These are phyloP conservation scores for Drosophila kuntzei DNA, from an alignment of 2,888 invertebrate species.

Conservation along the genomic window DNA sequence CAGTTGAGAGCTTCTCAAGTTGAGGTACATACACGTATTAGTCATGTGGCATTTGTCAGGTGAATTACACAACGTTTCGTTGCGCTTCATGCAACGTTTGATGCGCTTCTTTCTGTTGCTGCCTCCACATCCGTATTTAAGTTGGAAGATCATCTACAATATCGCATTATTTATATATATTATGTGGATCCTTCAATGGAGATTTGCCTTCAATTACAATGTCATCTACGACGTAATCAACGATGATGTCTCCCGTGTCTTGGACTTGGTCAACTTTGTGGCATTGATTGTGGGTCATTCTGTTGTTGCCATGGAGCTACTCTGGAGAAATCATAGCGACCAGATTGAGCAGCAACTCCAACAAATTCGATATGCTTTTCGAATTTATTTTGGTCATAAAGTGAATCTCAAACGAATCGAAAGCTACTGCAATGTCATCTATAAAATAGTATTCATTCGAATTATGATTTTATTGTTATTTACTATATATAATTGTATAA, in stretches of 20 bases:
- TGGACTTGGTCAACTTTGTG: conserved; percentile 41
- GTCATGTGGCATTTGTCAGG: conserved; percentile 28
- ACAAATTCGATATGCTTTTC: conserved; percentile 20
- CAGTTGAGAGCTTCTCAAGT: not conserved
- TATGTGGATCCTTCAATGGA: conserved; percentile 21
- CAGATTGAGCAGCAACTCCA: conserved; percentile 34
- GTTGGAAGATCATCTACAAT: conserved; percentile 29
- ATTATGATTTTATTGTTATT: not conserved
- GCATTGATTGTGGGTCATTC: conserved; percentile 39
- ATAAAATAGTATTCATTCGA: conserved; percentile 8
- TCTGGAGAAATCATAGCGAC: conserved; percentile 38
- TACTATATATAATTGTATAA: conserved; percentile 21
- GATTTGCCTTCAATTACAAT: conserved; percentile 37
- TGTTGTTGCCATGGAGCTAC: conserved; percentile 27
- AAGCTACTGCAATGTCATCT: conserved; percentile 16
- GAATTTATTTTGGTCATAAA: conserved; percentile 19
- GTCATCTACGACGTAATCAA: conserved; percentile 19
- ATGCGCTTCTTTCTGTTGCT: conserved; percentile 13
- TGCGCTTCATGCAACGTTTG: conserved; percentile 17
- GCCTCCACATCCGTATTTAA: conserved; percentile 5
- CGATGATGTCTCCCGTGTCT: conserved; percentile 24
- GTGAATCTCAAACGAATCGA: conserved; percentile 21
- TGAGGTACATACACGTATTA: not conserved
- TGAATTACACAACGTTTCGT: conserved; percentile 21
- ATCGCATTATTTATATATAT: conserved; percentile 12